Percentiles rank a stretch among this genome's conserved stretches.
phyloP scores from a whole-genome alignment of 2,888 invertebrate genomes.

The Caradrina kadenii region DNA sequence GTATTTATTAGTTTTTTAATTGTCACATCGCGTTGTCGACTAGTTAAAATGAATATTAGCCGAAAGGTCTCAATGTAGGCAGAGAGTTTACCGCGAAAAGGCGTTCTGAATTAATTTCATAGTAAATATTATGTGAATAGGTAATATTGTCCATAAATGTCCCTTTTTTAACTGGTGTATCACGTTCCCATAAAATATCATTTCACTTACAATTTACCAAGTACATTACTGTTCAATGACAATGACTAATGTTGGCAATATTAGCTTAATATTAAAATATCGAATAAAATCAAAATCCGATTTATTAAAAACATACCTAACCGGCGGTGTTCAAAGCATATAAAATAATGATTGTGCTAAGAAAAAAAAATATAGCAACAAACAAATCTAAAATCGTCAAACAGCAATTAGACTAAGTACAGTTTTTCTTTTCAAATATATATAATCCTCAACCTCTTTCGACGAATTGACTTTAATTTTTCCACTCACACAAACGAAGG shows the following conservation, averaged over 20 bases:
- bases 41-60: not conserved
- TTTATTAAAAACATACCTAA: conserved; percentile 30
- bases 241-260: conserved; percentile 46
- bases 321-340: conserved; percentile 72
- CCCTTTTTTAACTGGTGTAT: not conserved
- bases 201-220: conserved; percentile 37
- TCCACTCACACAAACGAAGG: conserved; percentile 59
- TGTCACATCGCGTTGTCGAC: not conserved
- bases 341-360: conserved; percentile 79
- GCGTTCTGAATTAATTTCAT: not conserved
- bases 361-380: conserved; percentile 70
- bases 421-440: conserved; percentile 65
- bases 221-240: conserved; percentile 24
- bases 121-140: not conserved
- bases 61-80: not conserved
- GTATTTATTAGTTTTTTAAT: conserved; percentile 10
- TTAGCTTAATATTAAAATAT: conserved; percentile 53
- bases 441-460: conserved; percentile 76
- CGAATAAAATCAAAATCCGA: conserved; percentile 51
- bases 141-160: conserved; percentile 30
- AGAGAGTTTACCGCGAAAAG: conserved; percentile 4
- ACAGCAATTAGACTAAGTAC: conserved; percentile 83
- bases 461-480: conserved; percentile 74
- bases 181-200: conserved; percentile 2
- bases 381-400: conserved; percentile 73